Conservation (phyloP, 2,113 vertebrate genomes). For the Phocoena sinus region DNA sequence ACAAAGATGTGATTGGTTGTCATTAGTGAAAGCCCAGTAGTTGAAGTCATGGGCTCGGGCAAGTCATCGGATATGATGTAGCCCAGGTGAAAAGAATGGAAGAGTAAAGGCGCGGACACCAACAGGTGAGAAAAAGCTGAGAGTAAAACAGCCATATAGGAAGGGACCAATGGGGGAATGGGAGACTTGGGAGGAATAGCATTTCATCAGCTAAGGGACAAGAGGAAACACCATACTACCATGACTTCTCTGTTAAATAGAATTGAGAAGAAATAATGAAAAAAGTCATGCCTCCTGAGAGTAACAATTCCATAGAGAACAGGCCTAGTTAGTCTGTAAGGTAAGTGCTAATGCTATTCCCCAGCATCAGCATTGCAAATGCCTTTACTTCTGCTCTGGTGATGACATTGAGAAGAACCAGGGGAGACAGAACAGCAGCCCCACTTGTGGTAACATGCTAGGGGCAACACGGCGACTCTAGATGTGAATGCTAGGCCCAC, state of each 20-base stretch:
- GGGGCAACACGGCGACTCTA: too few relatives aligned
- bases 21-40: not conserved
- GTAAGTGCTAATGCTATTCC: not conserved
- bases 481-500: not conserved
- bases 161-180: not conserved
- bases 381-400: not conserved
- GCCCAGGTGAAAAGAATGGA: not conserved
- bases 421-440: not conserved
- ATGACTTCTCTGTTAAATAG: not conserved
- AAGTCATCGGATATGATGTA: not conserved
- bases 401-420: not conserved
- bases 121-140: not conserved
- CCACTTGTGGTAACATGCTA: not conserved
- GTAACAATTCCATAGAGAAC: not conserved
- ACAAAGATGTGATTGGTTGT: too few relatives aligned
- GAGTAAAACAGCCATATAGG: not conserved
- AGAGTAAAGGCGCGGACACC: not conserved
- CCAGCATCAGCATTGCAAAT: not conserved
- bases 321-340: not conserved
- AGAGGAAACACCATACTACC: not conserved
- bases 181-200: rapidly evolving
- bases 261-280: not conserved
- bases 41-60: not conserved
- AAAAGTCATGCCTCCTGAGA: not conserved
- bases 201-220: not conserved